Conservation (phyloP, 2,797 vertebrate genomes). For the Dendrocincla tyrannina region DNA sequence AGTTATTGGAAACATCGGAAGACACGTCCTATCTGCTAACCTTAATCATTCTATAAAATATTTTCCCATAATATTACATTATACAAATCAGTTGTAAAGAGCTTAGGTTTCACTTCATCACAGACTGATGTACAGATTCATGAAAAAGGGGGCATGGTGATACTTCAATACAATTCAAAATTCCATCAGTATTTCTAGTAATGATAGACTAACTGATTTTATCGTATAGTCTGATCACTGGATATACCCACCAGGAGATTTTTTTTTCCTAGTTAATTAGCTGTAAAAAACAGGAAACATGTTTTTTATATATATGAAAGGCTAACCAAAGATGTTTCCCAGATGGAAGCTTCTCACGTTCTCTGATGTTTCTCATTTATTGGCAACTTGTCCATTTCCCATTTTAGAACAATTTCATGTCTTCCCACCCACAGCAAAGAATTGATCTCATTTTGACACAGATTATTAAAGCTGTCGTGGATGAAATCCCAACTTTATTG, state of each 20-base stretch:
- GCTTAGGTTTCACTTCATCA: not conserved
- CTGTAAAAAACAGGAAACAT: slow-evolving; percentile 29
- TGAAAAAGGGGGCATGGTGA: not conserved
- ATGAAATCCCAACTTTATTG: slow-evolving; percentile 19
- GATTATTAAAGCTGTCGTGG: slow-evolving; percentile 39
- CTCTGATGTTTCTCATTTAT: slow-evolving; percentile 6
- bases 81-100: not conserved
- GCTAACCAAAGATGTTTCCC: not conserved
- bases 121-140: not conserved
- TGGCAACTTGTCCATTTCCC: slow-evolving; percentile 48
- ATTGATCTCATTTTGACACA: slow-evolving; percentile 41
- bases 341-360: slow-evolving; percentile 31
- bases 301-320: slow-evolving; percentile 18
- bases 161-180: not conserved
- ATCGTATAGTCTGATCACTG: not conserved
- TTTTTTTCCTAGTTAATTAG: slow-evolving; percentile 9
- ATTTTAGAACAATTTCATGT: slow-evolving; percentile 14
- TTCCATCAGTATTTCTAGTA: not conserved
- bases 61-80: not conserved
- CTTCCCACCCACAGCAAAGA: slow-evolving; percentile 26
- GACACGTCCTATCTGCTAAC: not conserved
- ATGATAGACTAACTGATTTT: not conserved
- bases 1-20: not conserved
- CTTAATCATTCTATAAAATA: not conserved
- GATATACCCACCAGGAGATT: not conserved